Base-by-base conservation (phyloP, 2,113 vertebrate species). In the Probosciger aterrimus region DNA sequence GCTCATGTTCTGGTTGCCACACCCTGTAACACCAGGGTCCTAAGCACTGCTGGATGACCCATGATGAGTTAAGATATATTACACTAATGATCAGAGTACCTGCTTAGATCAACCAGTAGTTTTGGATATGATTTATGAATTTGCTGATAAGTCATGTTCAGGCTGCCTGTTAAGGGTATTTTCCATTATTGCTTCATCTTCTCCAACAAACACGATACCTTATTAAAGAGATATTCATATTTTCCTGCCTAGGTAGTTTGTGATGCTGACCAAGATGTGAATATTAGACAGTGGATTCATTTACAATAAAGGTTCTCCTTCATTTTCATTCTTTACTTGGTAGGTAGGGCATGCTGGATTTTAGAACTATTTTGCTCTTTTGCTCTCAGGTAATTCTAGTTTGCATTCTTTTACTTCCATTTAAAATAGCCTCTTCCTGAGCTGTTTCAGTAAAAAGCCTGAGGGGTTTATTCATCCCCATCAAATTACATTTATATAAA, bases 401-500 rank as follows among this genome's bases (percentile, higher is more conserved):
- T 93, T 80, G 3, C 18, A 39, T 82, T 86, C 47, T 76, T 93
- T 86, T 85, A 82, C 85, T 95, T 94, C 63, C 35, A 75, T 93
- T 94, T 94, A 89, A 96, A 95, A 94, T 41, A 89, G 5, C 33
- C 57, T 95, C 20, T 93, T 96, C 77, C 43, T 44, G 82, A 85
- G 85, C 27, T 82, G 31, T 85, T 93, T 83, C 60, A 73, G 69
- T 81, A 90, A 94, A 88, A 92, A 81, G 60, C 92, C 85, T 49
- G 49, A 59, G 82, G 93, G 77, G n/a, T 93, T 95, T 93, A 91
- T 97, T 91, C 90, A 86, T 95, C 74, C 80, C 80, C 89, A 96
- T 97, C 96, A 97, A 96, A 96, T 95, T 96, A 86, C 79, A 96
- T 96, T 97, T 97, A 94, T 94, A 93, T 97, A 97, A 97, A 89